Base-by-base conservation (phyloP, 1,140 invertebrate species). In the Rhagoletis zephyria region DNA sequence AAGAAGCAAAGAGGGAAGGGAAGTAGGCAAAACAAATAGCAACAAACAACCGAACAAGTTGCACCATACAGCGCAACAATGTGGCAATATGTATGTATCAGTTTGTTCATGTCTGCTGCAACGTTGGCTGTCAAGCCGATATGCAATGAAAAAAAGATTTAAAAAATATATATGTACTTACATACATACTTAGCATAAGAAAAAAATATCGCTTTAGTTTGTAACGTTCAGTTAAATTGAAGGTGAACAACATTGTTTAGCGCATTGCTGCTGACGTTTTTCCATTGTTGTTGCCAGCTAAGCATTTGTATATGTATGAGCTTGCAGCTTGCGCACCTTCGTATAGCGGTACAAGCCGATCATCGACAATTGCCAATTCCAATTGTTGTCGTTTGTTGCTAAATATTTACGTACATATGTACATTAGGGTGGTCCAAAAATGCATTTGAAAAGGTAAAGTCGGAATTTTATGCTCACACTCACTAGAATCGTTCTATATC, bases 221-320 rank as follows among this genome's bases (percentile, higher is more conserved):
- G 48, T 77, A 45, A 12, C 2, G 48, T 56, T 30, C 48, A 56
- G 45, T 42, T 56, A 19, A 81, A 81, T 81, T 81, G 74, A 81
- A 81, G 74, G 74, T 81, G 14, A 81, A 81, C 74, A 30, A 19
- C 74, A 81, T 81, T 81, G 51, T 74, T 81, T 81, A 51, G 74
- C 48, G 45, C n/a, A 81, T 56, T 81, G 4, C 56, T 81, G 74
- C 14, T 81, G n/a, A 12, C 19, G 74, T 30, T 81, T 59, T 9
- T 30, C 3, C 6, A 19, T 81, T 81, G 51, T 56, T 81, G 6
- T 56, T 12, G n/a, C 10, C 4, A 67, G 0, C 5, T 10, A 40
- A 19, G 16, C 2, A 63, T 63, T 7, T 63, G 1, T 30, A 67
- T 4, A 4, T 4, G 64, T 67, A 40, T 40, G 10, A 30, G 30